Evolutionary conservation across 2,888 invertebrate species (phyloP).

Genomic region (Oscheius sp.): DNA sequence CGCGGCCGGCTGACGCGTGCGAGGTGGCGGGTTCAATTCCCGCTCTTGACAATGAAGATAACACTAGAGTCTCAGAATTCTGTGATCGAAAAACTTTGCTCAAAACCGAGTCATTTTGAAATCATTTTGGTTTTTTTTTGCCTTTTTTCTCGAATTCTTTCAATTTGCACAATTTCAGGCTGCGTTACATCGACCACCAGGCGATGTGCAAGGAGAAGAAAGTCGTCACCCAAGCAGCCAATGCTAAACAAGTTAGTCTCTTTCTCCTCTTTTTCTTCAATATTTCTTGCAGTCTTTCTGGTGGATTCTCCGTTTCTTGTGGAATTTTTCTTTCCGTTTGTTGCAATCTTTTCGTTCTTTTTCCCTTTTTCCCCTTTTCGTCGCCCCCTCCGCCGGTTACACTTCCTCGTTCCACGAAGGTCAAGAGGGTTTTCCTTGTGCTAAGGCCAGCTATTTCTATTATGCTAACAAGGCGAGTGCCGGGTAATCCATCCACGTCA

Average conservation of each 20-base stretch:
- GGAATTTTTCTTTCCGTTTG: slow-evolving; percentile 10
- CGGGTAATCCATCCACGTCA: neutral
- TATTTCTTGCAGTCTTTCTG: slow-evolving; percentile 38
- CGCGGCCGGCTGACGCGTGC: neutral
- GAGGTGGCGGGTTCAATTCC: slow-evolving; percentile 6
- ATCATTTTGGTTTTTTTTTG: slow-evolving; percentile 4
- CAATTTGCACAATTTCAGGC: slow-evolving; percentile 35
- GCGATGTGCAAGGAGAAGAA: slow-evolving; percentile 62
- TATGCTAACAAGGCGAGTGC: slow-evolving; percentile 60
- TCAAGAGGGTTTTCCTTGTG: slow-evolving; percentile 64
- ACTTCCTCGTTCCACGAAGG: slow-evolving; percentile 64
- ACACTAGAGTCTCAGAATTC: slow-evolving; percentile 38
- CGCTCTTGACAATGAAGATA: slow-evolving; percentile 1
- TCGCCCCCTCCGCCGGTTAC: slow-evolving; percentile 45
- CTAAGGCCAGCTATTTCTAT: slow-evolving; percentile 65
- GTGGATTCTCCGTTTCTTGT: slow-evolving; percentile 15
- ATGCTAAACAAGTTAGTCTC: slow-evolving; percentile 40
- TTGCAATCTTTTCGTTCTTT: neutral
- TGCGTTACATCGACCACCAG: slow-evolving; percentile 66
- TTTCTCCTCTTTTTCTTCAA: neutral
- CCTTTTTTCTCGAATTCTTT: neutral
- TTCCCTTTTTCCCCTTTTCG: slow-evolving; percentile 20
- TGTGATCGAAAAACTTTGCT: slow-evolving; percentile 36
- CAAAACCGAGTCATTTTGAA: slow-evolving; percentile 29
- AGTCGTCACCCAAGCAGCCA: slow-evolving; percentile 41